A percentile compares a stretch with the other conserved stretches of the same genome.
These are phyloP conservation scores for Mohoua ochrocephala DNA, from an alignment of 2,113 vertebrate genomes.

Conservation along the genomic window DNA sequence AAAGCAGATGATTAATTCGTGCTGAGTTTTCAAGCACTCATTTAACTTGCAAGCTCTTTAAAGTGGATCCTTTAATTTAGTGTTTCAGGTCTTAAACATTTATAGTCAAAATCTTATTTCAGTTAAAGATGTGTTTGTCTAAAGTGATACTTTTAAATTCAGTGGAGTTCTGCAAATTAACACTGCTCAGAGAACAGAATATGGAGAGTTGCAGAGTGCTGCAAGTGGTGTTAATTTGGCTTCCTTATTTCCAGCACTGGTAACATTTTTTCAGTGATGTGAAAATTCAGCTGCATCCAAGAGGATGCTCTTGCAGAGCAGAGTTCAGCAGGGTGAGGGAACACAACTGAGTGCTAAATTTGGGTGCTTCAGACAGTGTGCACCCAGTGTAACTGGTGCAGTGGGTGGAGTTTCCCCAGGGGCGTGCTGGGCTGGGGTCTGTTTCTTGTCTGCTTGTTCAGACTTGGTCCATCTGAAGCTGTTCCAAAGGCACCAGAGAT, in stretches of 20 bases:
- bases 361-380: neutral
- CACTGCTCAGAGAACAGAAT: neutral
- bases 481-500: neutral
- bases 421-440: neutral
- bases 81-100: neutral
- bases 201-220: neutral
- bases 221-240: neutral
- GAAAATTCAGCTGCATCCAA: neutral
- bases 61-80: neutral
- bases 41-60: neutral
- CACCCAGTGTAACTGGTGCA: neutral
- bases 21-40: neutral
- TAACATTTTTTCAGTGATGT: neutral
- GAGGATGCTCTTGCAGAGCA: neutral
- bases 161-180: neutral
- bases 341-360: neutral
- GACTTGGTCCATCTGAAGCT: neutral
- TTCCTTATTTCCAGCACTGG: neutral
- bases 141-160: neutral
- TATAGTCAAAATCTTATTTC: neutral
- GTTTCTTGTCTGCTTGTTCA: neutral
- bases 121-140: neutral
- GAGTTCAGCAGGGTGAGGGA: neutral
- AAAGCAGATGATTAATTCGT: conserved; percentile 10
- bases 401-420: neutral